These are phyloP conservation scores for Aix galericulata DNA, from an alignment of 2,113 vertebrate genomes.

Conservation along the genomic window DNA sequence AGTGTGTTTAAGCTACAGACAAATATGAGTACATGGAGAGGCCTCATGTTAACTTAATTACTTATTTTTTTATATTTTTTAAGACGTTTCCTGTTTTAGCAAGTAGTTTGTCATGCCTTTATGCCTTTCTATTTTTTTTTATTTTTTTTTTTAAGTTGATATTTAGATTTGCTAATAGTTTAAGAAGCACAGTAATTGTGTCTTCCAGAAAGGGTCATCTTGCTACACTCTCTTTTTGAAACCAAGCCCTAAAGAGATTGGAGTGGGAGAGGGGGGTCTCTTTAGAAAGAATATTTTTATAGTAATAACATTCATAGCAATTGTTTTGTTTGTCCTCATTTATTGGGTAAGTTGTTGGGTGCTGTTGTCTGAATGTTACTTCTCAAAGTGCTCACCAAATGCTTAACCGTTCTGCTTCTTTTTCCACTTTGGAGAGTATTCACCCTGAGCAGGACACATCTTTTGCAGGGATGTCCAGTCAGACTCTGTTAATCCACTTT, in stretches of 20 bases:
- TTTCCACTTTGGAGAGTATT: background rate
- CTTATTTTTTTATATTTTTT: background rate
- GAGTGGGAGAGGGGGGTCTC: background rate
- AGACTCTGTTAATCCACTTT: too few species aligned
- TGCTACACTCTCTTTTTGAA: background rate
- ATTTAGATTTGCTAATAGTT: background rate
- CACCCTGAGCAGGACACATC: too few species aligned
- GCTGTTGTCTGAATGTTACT: background rate
- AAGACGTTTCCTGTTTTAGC: background rate
- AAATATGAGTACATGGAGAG: background rate
- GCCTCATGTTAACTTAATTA: background rate
- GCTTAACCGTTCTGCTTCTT: background rate
- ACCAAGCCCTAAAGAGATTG: background rate
- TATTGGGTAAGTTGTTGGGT: background rate
- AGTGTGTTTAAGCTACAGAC: conserved; percentile 1
- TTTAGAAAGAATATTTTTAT: background rate
- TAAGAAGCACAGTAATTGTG: background rate
- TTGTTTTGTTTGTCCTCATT: background rate
- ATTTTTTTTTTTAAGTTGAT: background rate
- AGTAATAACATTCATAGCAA: background rate
- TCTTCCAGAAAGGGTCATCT: background rate
- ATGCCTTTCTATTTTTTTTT: background rate
- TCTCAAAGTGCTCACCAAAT: background rate
- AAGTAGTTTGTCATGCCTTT: background rate
- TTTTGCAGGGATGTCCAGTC: background rate